Evolutionary conservation across 2,113 vertebrate genomes (phyloP).

Genomic region (Chroicocephalus ridibundus): DNA sequence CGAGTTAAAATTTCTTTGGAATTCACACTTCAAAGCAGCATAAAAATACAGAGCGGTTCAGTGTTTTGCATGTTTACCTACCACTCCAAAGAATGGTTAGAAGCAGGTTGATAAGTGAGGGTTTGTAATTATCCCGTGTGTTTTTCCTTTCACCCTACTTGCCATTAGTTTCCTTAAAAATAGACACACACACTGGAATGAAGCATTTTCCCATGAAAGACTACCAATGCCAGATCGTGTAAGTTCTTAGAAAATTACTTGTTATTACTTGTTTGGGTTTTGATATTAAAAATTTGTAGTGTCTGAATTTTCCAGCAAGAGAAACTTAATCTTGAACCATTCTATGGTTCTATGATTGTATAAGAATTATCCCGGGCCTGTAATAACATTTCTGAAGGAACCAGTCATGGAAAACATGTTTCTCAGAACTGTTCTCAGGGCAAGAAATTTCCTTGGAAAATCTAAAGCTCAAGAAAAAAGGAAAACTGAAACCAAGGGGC

Average conservation of each 20-base stretch:
- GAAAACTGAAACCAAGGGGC: background rate
- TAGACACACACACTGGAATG: background rate
- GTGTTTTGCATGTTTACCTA: slow-evolving; percentile 44
- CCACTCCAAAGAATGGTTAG: slow-evolving; percentile 37
- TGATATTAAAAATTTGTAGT: slow-evolving; percentile 21
- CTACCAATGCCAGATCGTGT: background rate
- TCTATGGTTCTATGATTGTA: background rate
- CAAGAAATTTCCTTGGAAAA: background rate
- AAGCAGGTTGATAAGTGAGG: slow-evolving; percentile 12
- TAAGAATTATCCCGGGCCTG: slow-evolving; percentile 36
- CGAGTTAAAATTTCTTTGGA: background rate
- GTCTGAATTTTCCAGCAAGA: slow-evolving; percentile 46
- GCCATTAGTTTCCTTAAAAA: slow-evolving; percentile 15
- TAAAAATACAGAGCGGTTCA: background rate
- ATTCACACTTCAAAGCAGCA: slow-evolving; percentile 33
- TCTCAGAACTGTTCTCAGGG: slow-evolving; percentile 15
- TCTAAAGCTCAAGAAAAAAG: background rate
- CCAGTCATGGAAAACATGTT: slow-evolving; percentile 42
- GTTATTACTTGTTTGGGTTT: slow-evolving; percentile 42
- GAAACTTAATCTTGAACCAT: background rate
- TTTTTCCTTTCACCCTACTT: slow-evolving; percentile 24
- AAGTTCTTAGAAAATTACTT: slow-evolving; percentile 11
- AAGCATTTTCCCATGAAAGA: slow-evolving; percentile 44
- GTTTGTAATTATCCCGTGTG: slow-evolving; percentile 21
- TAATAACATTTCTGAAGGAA: slow-evolving; percentile 52